These are phyloP conservation scores for Drosophila watanabei DNA, from an alignment of 1,140 invertebrate species.

Conservation along the genomic window DNA sequence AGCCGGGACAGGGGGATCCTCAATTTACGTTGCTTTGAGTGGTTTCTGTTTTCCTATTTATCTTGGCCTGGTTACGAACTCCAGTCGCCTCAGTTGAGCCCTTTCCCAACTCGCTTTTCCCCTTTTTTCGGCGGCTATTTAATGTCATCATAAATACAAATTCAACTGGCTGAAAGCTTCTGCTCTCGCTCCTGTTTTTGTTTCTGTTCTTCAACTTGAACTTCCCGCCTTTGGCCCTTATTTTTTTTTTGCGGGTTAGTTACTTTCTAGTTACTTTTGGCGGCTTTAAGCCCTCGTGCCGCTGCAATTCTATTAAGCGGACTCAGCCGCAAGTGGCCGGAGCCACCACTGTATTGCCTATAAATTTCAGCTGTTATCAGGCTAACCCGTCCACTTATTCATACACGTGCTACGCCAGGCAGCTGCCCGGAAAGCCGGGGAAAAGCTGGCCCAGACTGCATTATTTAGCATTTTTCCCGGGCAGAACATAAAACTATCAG, in stretches of 20 bases:
- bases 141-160: slow-evolving; percentile 83
- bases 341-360: slow-evolving; percentile 62
- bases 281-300: slow-evolving; percentile 50
- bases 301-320: slow-evolving; percentile 73
- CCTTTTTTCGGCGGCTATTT: slow-evolving; percentile 66
- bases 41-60: slow-evolving; percentile 81
- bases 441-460: slow-evolving; percentile 33
- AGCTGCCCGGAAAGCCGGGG: slow-evolving; percentile 41
- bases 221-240: slow-evolving; percentile 47
- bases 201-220: slow-evolving; percentile 60
- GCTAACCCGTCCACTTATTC: slow-evolving; percentile 69
- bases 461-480: slow-evolving; percentile 61
- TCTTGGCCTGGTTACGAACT: slow-evolving; percentile 69
- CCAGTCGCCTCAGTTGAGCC: slow-evolving; percentile 11
- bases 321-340: slow-evolving; percentile 32
- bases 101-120: slow-evolving; percentile 10
- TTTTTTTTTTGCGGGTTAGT: slow-evolving; percentile 1
- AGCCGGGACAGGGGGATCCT: slow-evolving; percentile 31
- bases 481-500: slow-evolving; percentile 57
- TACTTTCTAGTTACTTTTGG: slow-evolving; percentile 33
- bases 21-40: slow-evolving; percentile 78
- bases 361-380: slow-evolving; percentile 77
- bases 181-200: slow-evolving; percentile 14
- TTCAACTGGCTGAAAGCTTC: slow-evolving; percentile 67
- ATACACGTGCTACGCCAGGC: slow-evolving; percentile 53